Percentiles rank a stretch among this genome's conserved stretches.
Conservation (phyloP, 2,797 vertebrate genomes). For the Poliocrania exsul region DNA sequence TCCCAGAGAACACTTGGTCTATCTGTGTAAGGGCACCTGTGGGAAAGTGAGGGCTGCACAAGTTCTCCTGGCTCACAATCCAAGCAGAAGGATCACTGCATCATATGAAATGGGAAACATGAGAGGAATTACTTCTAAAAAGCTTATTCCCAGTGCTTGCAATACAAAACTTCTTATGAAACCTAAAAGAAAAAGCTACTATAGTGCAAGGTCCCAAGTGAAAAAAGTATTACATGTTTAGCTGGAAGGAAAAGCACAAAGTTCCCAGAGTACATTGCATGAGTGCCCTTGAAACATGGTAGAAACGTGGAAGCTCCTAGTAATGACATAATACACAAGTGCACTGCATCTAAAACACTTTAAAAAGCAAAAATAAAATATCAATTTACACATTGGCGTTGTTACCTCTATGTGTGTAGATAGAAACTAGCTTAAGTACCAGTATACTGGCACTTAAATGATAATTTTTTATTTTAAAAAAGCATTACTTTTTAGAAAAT, state of each 20-base stretch:
- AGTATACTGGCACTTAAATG: background rate
- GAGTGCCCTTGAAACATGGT: background rate
- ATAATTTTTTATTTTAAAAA: background rate
- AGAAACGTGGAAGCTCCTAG: background rate
- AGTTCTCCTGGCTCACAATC: background rate
- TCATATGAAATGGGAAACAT: background rate
- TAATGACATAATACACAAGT: background rate
- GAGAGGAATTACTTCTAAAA: background rate
- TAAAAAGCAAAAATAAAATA: background rate
- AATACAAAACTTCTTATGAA: background rate
- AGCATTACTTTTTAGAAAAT: background rate
- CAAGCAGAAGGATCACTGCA: background rate
- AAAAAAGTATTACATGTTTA: background rate
- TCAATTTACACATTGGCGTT: background rate
- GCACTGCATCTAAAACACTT: background rate
- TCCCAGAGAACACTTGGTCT: background rate
- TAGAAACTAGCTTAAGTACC: background rate
- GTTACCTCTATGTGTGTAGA: background rate
- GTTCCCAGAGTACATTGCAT: background rate
- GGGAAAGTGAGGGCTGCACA: background rate
- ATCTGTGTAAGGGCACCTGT: background rate
- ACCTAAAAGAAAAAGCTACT: background rate
- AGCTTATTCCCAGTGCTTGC: background rate
- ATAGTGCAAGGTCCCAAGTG: rapidly evolving
- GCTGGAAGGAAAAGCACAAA: background rate